These are phyloP conservation scores for Triplophysa dalaica DNA, from an alignment of 2,113 vertebrate species.

Conservation along the genomic window DNA sequence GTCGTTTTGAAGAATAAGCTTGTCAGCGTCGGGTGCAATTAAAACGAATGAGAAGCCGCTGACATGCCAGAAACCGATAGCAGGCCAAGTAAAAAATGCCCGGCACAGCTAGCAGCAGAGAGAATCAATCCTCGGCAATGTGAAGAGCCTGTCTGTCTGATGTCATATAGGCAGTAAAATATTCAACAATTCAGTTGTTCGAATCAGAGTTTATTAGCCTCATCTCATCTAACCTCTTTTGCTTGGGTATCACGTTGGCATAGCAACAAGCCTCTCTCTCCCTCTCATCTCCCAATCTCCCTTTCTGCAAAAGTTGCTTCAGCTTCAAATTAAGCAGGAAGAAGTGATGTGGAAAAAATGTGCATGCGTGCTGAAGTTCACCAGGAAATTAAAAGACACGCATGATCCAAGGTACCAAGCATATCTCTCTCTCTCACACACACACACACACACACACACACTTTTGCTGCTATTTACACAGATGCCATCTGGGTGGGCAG, in stretches of 20 bases:
- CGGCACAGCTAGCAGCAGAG: neutral
- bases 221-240: slow-evolving; percentile 72
- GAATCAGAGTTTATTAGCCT: slow-evolving; percentile 64
- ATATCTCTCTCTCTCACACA: neutral
- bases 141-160: slow-evolving; percentile 19
- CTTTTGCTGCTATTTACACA: slow-evolving; percentile 29
- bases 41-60: slow-evolving; percentile 48
- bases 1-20: slow-evolving; percentile 38
- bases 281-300: slow-evolving; percentile 57
- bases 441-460: slow-evolving; percentile 3
- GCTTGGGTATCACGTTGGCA: slow-evolving; percentile 71
- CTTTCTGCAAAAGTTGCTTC: slow-evolving; percentile 62
- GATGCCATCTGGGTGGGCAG: slow-evolving; percentile 34
- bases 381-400: slow-evolving; percentile 41
- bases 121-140: slow-evolving; percentile 43
- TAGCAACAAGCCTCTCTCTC: slow-evolving; percentile 73
- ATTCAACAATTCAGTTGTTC: slow-evolving; percentile 62
- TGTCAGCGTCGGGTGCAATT: slow-evolving; percentile 53
- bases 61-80: slow-evolving; percentile 51
- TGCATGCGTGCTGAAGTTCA: slow-evolving; percentile 43
- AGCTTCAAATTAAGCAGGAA: slow-evolving; percentile 63
- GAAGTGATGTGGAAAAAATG: slow-evolving; percentile 55
- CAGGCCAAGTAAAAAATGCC: slow-evolving; percentile 1
- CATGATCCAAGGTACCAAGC: slow-evolving; percentile 25
- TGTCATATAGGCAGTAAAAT: slow-evolving; percentile 51